Percentiles rank a stretch among this genome's conserved stretches.
phyloP scores from a whole-genome alignment of 2,888 invertebrate species.

The Himalopsyche anomala region DNA sequence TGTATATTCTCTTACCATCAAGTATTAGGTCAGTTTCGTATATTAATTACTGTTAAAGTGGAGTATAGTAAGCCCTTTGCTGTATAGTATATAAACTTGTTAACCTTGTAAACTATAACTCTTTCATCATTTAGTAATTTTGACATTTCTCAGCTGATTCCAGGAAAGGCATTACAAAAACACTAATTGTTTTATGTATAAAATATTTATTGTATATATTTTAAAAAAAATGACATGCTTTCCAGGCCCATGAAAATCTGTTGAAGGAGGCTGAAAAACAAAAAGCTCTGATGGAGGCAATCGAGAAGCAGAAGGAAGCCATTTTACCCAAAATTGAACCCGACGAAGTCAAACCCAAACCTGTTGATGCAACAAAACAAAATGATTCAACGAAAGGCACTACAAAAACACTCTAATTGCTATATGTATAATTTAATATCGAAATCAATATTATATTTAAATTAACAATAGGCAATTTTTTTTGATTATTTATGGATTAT shows the following conservation, averaged over 20 bases:
- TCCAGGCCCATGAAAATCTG: conserved; percentile 64
- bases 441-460: conserved; percentile 7
- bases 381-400: conserved; percentile 41
- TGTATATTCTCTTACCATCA: background rate
- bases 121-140: no score
- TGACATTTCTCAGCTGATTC: background rate
- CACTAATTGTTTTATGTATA: no score
- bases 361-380: conserved; percentile 27
- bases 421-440: background rate
- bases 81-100: no score
- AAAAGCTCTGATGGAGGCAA: conserved; percentile 62
- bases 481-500: conserved; percentile 31
- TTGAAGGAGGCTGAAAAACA: conserved; percentile 65
- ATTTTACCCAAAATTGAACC: conserved; percentile 62
- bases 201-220: no score
- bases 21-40: background rate
- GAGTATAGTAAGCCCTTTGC: no score
- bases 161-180: no score
- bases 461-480: background rate
- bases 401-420: conserved; percentile 51
- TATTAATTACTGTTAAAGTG: no score
- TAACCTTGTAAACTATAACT: no score
- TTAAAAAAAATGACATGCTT: background rate
- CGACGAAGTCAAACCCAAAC: conserved; percentile 53
- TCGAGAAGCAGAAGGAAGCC: conserved; percentile 64